Percentiles rank a stretch among this genome's conserved stretches.
Conservation (phyloP, 2,888 invertebrate genomes). For the Magallana nippona region DNA sequence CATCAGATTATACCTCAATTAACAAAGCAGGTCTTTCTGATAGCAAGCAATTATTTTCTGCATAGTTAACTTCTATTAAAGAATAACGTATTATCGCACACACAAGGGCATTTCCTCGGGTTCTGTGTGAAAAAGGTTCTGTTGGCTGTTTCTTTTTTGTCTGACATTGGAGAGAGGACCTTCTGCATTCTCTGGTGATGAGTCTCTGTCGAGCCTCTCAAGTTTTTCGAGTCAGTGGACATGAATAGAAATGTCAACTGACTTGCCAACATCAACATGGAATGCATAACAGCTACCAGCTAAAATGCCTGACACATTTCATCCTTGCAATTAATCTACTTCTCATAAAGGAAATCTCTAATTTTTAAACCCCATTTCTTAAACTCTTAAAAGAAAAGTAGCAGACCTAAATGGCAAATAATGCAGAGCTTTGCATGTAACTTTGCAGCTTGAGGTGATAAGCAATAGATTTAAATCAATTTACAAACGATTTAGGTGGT, state of each 20-base stretch:
- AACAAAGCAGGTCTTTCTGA: conserved; percentile 16
- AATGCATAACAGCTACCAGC: conserved; percentile 15
- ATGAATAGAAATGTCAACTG: conserved; percentile 32
- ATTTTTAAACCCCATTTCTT: not conserved
- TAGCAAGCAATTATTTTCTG: conserved; percentile 18
- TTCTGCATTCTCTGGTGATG: conserved; percentile 15
- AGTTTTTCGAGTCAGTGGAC: conserved; percentile 24
- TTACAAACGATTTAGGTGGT: not conserved
- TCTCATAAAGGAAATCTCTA: not conserved
- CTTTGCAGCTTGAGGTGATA: not conserved
- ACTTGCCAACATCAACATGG: conserved; percentile 27
- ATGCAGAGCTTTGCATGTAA: not conserved
- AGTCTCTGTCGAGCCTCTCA: not conserved
- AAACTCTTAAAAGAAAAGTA: not conserved
- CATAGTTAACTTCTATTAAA: conserved; percentile 26
- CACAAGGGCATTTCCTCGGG: conserved; percentile 16
- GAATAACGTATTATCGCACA: conserved; percentile 9
- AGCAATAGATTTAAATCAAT: conserved; percentile 30
- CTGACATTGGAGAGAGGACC: conserved; percentile 14
- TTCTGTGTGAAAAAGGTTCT: not conserved
- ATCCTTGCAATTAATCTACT: conserved; percentile 3
- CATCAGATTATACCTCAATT: conserved; percentile 15
- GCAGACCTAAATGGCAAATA: not conserved
- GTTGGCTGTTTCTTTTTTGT: conserved; percentile 13
- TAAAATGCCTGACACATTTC: not conserved